These are phyloP conservation scores for Atlantisia rogersi DNA, from an alignment of 2,113 vertebrate species.

Conservation along the genomic window DNA sequence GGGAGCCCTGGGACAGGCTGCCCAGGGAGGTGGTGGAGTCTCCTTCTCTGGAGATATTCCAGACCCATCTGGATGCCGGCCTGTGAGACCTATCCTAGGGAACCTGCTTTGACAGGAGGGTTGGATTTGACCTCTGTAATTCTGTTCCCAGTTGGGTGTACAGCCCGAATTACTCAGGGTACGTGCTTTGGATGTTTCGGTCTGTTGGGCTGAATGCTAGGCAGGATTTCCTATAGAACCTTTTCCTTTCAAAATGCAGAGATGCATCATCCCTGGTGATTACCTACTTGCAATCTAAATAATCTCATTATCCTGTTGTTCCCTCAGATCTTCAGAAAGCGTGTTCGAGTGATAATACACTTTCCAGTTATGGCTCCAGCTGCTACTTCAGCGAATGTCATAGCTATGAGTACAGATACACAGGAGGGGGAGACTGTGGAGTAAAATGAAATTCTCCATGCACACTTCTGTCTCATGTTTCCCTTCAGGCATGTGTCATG, in stretches of 20 bases:
- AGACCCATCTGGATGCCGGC: too few relatives aligned
- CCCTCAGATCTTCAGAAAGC: neutral
- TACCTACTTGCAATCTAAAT: neutral
- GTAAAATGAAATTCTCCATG: neutral
- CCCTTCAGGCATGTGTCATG: neutral
- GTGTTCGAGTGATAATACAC: neutral
- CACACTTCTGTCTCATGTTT: neutral
- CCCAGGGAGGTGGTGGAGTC: too few relatives aligned
- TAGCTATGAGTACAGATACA: neutral
- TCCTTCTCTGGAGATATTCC: too few relatives aligned
- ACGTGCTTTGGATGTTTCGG: neutral
- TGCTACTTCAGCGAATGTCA: neutral
- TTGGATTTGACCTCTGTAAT: too few relatives aligned
- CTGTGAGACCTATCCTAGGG: too few relatives aligned
- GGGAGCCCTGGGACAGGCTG: too few relatives aligned
- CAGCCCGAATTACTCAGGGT: neutral
- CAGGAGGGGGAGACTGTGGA: neutral
- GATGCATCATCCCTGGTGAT: neutral
- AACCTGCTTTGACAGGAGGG: too few relatives aligned
- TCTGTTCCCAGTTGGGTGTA: neutral
- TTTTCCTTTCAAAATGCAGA: neutral
- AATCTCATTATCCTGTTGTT: constrained; percentile 5
- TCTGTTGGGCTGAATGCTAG: neutral
- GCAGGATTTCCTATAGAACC: neutral
- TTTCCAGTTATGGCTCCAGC: neutral